A percentile compares a stretch with the other conserved stretches of the same genome.
Conservation (phyloP, 2,888 invertebrate genomes). For the Anarsia innoxiella region DNA sequence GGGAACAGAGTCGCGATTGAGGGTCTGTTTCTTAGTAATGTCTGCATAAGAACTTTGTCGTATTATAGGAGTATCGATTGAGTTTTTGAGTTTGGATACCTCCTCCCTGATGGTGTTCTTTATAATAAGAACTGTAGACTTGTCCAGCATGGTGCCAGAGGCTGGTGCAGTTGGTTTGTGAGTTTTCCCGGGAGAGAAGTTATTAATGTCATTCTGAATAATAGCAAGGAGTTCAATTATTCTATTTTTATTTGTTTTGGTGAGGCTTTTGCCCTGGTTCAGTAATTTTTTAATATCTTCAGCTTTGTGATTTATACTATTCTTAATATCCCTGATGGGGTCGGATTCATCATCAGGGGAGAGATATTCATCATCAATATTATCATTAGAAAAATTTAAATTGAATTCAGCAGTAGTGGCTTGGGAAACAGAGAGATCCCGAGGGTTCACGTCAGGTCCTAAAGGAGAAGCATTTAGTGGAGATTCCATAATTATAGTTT, state of each 20-base stretch:
- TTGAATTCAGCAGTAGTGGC: no score
- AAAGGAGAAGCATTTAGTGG: no score
- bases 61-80: not conserved
- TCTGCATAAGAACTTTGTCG: not conserved
- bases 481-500: no score
- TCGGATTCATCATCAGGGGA: no score
- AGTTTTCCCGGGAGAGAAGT: not conserved
- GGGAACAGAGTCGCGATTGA: not conserved
- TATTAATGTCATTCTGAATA: not conserved
- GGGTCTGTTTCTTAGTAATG: not conserved
- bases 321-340: no score
- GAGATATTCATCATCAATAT: no score
- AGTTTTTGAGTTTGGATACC: not conserved
- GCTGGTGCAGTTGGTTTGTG: not conserved
- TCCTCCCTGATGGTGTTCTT: not conserved
- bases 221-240: not conserved
- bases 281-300: no score
- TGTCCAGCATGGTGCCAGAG: not conserved
- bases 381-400: no score
- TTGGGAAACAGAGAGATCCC: no score
- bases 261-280: not conserved
- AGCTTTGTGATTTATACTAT: no score
- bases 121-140: no score
- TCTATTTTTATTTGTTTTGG: not conserved
- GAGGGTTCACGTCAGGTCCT: no score